Evolutionary conservation across 2,113 vertebrate genomes (phyloP).

Genomic region (Scortum barcoo): DNA sequence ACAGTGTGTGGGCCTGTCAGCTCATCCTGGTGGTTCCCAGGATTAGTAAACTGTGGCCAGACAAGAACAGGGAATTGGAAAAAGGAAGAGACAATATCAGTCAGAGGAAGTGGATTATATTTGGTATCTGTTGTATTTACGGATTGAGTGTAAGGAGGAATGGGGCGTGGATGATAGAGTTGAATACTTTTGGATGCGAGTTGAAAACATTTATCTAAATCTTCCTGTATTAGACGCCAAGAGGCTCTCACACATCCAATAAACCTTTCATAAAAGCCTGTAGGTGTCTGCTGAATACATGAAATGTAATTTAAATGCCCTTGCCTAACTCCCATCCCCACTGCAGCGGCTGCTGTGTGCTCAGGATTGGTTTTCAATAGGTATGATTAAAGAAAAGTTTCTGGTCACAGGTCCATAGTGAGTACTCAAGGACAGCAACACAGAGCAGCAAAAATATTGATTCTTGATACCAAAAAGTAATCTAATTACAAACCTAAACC

Average conservation of each 20-base stretch:
- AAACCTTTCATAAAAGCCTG: not conserved
- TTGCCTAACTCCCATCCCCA: not conserved
- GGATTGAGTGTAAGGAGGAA: not conserved
- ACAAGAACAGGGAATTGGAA: conserved; percentile 51
- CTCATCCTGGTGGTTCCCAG: conserved; percentile 9
- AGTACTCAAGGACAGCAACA: conserved; percentile 17
- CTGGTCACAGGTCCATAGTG: not conserved
- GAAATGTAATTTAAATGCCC: not conserved
- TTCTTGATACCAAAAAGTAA: conserved; percentile 18
- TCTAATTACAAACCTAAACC: conserved; percentile 16
- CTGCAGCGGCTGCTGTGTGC: not conserved
- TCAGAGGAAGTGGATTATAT: conserved; percentile 47
- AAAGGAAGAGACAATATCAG: conserved; percentile 46
- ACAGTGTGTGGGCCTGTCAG: not conserved
- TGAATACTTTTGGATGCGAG: not conserved
- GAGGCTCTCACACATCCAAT: not conserved
- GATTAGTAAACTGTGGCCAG: conserved; percentile 11
- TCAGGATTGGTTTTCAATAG: not conserved
- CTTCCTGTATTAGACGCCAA: not conserved
- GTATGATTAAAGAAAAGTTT: not conserved
- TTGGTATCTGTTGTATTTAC: conserved; percentile 15
- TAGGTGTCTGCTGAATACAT: conserved; percentile 2
- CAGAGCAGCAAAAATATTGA: conserved; percentile 10
- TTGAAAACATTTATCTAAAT: not conserved
- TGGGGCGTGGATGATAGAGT: not conserved